phyloP scores from a whole-genome alignment of 2,888 invertebrate species.

The Cacoxenus indagator region DNA sequence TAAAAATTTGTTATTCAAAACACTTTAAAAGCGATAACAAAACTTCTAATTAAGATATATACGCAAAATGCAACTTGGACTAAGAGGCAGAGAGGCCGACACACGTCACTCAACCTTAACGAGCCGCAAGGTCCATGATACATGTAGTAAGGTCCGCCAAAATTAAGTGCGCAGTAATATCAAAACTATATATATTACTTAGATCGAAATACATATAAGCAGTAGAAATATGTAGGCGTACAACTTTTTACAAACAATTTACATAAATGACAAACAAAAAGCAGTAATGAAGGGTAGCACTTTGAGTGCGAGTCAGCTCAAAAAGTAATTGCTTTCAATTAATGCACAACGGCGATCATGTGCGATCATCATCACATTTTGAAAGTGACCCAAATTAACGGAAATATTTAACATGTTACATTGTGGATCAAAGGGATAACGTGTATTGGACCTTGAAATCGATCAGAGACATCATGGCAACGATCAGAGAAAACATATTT shows the following conservation, averaged over 20 bases:
- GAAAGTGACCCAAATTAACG: constrained; percentile 42
- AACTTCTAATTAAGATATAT: constrained; percentile 1
- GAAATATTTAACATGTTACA: constrained; percentile 4
- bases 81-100: background rate
- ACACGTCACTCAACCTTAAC: background rate
- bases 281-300: constrained; percentile 4
- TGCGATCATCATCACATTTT: background rate
- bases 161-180: constrained; percentile 2
- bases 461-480: too few species aligned
- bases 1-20: constrained; percentile 8
- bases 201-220: background rate
- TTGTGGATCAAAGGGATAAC: background rate
- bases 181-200: too few species aligned
- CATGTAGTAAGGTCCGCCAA: background rate
- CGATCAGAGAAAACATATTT: too few species aligned
- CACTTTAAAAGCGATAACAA: constrained; percentile 2
- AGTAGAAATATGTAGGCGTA: background rate
- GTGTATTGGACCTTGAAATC: background rate
- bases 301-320: background rate
- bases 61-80: background rate
- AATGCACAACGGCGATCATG: background rate
- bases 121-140: background rate
- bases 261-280: constrained; percentile 4
- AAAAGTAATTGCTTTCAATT: background rate
- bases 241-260: background rate